Evolutionary conservation across 2,113 vertebrate species (phyloP).

Genomic region (Rhabdornis inornatus): DNA sequence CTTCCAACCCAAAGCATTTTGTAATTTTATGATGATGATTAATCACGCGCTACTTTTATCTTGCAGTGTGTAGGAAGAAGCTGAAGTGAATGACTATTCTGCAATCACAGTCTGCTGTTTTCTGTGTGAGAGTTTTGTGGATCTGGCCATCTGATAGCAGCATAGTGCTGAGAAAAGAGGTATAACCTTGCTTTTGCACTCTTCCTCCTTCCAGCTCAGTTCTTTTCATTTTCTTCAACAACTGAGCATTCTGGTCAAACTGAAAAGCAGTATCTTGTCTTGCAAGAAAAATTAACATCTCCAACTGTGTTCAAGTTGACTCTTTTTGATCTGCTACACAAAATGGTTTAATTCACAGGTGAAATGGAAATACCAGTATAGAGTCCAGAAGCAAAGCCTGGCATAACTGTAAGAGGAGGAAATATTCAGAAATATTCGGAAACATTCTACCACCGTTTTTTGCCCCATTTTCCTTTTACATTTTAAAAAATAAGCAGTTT

Average conservation of each 20-base stretch:
- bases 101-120: background rate
- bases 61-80: slow-evolving; percentile 9
- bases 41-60: background rate
- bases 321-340: background rate
- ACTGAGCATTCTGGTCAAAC: background rate
- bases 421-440: background rate
- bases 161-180: background rate
- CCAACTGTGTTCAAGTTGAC: background rate
- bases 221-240: background rate
- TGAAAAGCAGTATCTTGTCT: background rate
- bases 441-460: background rate
- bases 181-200: background rate
- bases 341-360: background rate
- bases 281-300: background rate
- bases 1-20: background rate
- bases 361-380: background rate
- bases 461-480: background rate
- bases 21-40: background rate
- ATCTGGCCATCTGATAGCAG: background rate
- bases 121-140: background rate
- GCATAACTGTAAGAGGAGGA: background rate
- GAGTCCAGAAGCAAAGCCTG: background rate
- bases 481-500: background rate
- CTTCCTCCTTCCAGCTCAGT: background rate
- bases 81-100: slow-evolving; percentile 2